These are phyloP conservation scores for Cataglyphis hispanica DNA, from an alignment of 1,140 invertebrate species.

Conservation along the genomic window DNA sequence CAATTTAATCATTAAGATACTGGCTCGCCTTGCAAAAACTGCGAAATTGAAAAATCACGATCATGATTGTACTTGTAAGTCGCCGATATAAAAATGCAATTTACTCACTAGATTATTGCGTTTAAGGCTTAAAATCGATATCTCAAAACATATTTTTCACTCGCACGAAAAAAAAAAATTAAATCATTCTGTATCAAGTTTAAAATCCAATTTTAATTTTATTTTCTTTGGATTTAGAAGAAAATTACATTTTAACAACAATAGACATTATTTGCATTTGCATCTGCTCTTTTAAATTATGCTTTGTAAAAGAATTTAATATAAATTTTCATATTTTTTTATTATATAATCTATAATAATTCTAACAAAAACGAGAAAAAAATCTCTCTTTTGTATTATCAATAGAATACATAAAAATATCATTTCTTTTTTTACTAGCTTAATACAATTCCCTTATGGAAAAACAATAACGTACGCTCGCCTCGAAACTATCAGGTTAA, in stretches of 20 bases:
- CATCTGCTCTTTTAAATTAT: background rate
- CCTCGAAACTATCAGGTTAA: background rate
- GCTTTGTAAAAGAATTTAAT: background rate
- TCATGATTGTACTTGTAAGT: slow-evolving; percentile 43
- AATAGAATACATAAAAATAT: background rate
- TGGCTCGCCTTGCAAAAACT: background rate
- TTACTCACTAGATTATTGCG: background rate
- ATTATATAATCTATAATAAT: background rate
- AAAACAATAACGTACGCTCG: no score
- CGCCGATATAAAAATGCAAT: slow-evolving; percentile 53
- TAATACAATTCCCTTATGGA: slow-evolving; percentile 18
- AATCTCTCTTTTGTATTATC: background rate
- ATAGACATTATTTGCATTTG: background rate
- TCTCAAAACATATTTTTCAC: background rate
- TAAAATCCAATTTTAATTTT: background rate
- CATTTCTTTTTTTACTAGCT: slow-evolving; percentile 11
- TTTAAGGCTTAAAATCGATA: background rate
- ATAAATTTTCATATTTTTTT: background rate
- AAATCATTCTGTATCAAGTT: background rate
- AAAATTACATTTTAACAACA: background rate
- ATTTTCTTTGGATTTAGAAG: background rate
- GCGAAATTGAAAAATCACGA: slow-evolving; percentile 34
- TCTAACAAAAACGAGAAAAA: background rate
- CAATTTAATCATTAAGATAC: background rate
- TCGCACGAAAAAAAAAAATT: background rate